These are phyloP conservation scores for Andricus quercusramuli DNA, from an alignment of 2,888 invertebrate species.

Conservation along the genomic window DNA sequence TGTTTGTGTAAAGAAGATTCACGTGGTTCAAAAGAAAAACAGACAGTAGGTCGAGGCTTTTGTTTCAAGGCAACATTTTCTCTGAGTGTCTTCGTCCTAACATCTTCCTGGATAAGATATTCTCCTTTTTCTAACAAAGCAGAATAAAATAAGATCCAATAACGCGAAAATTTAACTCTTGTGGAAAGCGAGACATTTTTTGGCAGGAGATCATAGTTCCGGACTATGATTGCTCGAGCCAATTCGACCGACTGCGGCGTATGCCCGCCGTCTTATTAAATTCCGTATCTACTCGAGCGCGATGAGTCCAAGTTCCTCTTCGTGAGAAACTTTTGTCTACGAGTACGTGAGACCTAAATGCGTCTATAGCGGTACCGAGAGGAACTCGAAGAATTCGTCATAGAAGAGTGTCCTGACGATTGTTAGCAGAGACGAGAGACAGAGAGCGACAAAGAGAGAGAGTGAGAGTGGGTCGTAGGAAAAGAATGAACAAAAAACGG, in stretches of 20 bases:
- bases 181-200: conserved; percentile 6
- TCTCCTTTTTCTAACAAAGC: neutral
- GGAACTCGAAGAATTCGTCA: conserved; percentile 35
- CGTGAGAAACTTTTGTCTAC: conserved; percentile 41
- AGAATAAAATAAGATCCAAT: neutral
- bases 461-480: conserved; percentile 25
- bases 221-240: conserved; percentile 35
- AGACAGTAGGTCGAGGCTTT: too few species aligned
- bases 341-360: conserved; percentile 37
- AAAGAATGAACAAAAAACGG: conserved; percentile 46
- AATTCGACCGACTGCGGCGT: conserved; percentile 28
- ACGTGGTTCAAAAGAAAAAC: too few species aligned
- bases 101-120: neutral
- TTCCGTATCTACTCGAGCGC: conserved; percentile 37
- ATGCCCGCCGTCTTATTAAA: conserved; percentile 33
- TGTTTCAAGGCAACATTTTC: too few species aligned
- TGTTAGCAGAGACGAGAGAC: conserved; percentile 29
- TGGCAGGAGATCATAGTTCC: conserved; percentile 23
- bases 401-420: conserved; percentile 37
- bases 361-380: conserved; percentile 23
- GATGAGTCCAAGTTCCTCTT: conserved; percentile 39
- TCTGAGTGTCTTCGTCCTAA: neutral
- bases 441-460: conserved; percentile 7
- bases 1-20: too few species aligned
- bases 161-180: conserved; percentile 14